These are phyloP conservation scores for Sebastes variabilis DNA, from an alignment of 2,797 vertebrate genomes.

Conservation along the genomic window DNA sequence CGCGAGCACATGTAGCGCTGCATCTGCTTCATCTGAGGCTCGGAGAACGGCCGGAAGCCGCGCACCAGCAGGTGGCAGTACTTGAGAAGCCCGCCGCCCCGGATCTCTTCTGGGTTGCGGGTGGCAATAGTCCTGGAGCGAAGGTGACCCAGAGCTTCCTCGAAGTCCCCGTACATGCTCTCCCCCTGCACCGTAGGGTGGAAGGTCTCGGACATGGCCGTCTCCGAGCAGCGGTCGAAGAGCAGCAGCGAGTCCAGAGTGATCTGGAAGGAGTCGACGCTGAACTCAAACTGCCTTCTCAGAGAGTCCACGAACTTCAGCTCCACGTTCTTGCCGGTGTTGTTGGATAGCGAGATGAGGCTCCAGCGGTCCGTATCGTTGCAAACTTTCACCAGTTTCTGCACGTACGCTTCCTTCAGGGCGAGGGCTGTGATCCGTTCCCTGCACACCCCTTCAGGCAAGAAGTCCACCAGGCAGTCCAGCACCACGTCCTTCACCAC, in stretches of 20 bases:
- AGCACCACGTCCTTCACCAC: slow-evolving; percentile 93
- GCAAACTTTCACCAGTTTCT: slow-evolving; percentile 97
- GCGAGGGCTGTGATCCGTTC: slow-evolving; percentile 91
- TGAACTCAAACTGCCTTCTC: slow-evolving; percentile 95
- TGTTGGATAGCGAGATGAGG: slow-evolving; percentile 95
- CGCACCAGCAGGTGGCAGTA: slow-evolving; percentile 95
- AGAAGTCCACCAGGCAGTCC: slow-evolving; percentile 93
- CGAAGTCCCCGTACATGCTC: slow-evolving; percentile 93
- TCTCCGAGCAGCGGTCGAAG: slow-evolving; percentile 90
- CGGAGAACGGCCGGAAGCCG: slow-evolving; percentile 87
- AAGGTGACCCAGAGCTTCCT: slow-evolving; percentile 91
- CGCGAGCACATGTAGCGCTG: slow-evolving; percentile 98
- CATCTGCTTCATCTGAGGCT: slow-evolving; percentile 88
- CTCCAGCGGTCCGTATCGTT: slow-evolving; percentile 95
- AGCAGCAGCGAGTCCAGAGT: slow-evolving; percentile 91
- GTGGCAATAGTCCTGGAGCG: slow-evolving; percentile 89
- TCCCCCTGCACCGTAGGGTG: slow-evolving; percentile 93
- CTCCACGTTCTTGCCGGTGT: slow-evolving; percentile 96
- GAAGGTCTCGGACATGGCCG: slow-evolving; percentile 91
- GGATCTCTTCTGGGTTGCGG: slow-evolving; percentile 92
- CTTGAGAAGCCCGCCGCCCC: slow-evolving; percentile 93
- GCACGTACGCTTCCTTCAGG: slow-evolving; percentile 93
- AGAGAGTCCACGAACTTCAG: slow-evolving; percentile 95
- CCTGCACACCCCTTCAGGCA: slow-evolving; percentile 89
- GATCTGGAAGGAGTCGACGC: slow-evolving; percentile 96